A percentile compares a stretch with the other conserved stretches of the same genome.
phyloP scores from a whole-genome alignment of 1,140 invertebrate genomes.

The Conus ventricosus region DNA sequence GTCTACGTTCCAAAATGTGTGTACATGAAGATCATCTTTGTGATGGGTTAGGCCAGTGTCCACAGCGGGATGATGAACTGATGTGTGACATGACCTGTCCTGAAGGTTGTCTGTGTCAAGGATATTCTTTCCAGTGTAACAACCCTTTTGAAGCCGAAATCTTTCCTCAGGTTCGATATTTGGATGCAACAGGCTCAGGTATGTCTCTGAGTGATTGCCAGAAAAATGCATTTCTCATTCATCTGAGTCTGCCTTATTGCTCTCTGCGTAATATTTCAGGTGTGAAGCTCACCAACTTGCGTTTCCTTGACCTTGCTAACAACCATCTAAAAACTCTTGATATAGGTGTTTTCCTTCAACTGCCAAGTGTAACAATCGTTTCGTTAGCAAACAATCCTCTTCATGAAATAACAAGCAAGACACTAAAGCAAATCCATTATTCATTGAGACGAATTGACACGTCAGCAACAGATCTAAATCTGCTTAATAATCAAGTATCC shows the following conservation, averaged over 20 bases:
- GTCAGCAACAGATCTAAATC: background rate
- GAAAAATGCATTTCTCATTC: background rate
- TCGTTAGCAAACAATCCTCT: constrained; percentile 29
- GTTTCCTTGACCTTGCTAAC: constrained; percentile 24
- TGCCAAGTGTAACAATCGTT: constrained; percentile 21
- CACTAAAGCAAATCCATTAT: background rate
- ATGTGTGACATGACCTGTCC: background rate
- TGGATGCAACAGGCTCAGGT: background rate
- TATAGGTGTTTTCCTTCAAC: background rate
- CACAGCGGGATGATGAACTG: background rate
- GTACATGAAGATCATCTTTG: background rate
- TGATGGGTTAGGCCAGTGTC: background rate
- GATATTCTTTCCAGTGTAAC: background rate
- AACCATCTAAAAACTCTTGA: constrained; percentile 19
- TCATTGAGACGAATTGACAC: background rate
- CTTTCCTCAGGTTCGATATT: background rate
- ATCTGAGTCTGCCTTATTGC: background rate
- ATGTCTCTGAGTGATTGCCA: background rate
- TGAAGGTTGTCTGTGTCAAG: background rate
- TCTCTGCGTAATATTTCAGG: background rate
- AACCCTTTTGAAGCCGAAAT: background rate
- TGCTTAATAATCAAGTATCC: background rate
- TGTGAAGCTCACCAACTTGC: background rate
- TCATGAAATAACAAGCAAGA: background rate
- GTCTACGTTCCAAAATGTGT: background rate